phyloP scores from a whole-genome alignment of 1,140 invertebrate species.

The Thrips palmi region DNA sequence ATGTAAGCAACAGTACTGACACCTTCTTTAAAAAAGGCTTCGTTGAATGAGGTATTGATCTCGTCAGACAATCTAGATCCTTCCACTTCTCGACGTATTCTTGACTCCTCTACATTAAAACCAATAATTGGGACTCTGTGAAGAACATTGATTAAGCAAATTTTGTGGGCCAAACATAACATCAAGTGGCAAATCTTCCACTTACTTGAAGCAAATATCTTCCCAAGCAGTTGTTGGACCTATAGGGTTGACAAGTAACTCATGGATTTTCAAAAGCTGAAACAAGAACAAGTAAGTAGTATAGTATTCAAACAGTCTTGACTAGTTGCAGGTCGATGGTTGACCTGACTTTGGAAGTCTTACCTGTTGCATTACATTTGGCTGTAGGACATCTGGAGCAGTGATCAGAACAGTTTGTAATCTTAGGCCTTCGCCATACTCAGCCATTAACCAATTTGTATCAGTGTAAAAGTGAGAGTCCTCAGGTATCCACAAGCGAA shows the following conservation, averaged over 20 bases:
- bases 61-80: slow-evolving; percentile 12
- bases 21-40: too few species aligned
- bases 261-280: slow-evolving; percentile 9
- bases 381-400: slow-evolving; percentile 43
- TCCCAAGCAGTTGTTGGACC: slow-evolving; percentile 26
- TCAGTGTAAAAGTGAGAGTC: slow-evolving; percentile 45
- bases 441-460: slow-evolving; percentile 50
- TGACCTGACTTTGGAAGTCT: too few species aligned
- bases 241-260: background rate
- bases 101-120: too few species aligned
- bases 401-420: slow-evolving; percentile 39
- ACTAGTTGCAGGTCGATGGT: too few species aligned
- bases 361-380: slow-evolving; percentile 29
- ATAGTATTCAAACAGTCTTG: too few species aligned
- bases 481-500: slow-evolving; percentile 50
- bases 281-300: slow-evolving; percentile 3
- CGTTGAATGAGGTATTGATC: slow-evolving; percentile 15
- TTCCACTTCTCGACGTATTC: slow-evolving; percentile 2
- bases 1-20: too few species aligned
- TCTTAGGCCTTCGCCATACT: slow-evolving; percentile 39
- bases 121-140: slow-evolving; percentile 10
- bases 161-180: background rate
- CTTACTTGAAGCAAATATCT: slow-evolving; percentile 18
- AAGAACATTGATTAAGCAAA: background rate
- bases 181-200: slow-evolving; percentile 2